Base-by-base conservation (phyloP, 2,797 vertebrate species). In the Cacajao melanocephalus region DNA sequence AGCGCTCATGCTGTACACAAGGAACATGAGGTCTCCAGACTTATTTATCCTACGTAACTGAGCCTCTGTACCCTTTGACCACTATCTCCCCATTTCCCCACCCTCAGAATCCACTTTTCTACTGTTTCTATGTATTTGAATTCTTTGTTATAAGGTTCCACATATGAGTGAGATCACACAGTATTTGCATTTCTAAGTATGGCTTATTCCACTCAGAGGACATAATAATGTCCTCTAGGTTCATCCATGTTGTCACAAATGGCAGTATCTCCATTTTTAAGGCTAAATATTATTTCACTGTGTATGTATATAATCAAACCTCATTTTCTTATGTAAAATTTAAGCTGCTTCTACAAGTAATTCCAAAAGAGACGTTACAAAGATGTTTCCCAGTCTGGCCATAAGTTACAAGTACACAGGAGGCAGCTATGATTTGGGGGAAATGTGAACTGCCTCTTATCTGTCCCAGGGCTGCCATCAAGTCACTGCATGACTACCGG, bases 311-410 rank as follows among this genome's bases (percentile, higher is more conserved):
- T 88, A 41, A 85, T 14, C 41, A 93, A 52, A 84, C 20, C 78
- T 50, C 39, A 86, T 61, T 88, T 95, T 93, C 93, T 72, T 78
- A 72, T 0, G 46, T 67, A 86, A 87, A 94, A 88, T 78, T 46
- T 82, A 96, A 94, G 50, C 72, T 90, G 81, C n/a, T 84, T 85
- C 33, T 67, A 26, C 4, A 73, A 93, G 75, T 30, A 48, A 90
- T 95, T 86, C 72, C 46, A 80, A 85, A 86, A 93, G 57, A 90
- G 19, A 28, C 36, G 9, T 58, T 28, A n/a, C 67, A 55, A 58
- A 90, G n/a, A 64, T 52, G 20, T 76, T 48, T 76, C 76, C 64
- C 30, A 39, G 15, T 75, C 17, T 70, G 41, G 72, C 46, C 50
- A 1, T 10, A 64, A 55, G 41, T 19, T 28, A 41, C 15, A 76